Evolutionary conservation across 35 echinoderm and acorn worm species (phyloP).

Genomic region (Ptychodera flava): DNA sequence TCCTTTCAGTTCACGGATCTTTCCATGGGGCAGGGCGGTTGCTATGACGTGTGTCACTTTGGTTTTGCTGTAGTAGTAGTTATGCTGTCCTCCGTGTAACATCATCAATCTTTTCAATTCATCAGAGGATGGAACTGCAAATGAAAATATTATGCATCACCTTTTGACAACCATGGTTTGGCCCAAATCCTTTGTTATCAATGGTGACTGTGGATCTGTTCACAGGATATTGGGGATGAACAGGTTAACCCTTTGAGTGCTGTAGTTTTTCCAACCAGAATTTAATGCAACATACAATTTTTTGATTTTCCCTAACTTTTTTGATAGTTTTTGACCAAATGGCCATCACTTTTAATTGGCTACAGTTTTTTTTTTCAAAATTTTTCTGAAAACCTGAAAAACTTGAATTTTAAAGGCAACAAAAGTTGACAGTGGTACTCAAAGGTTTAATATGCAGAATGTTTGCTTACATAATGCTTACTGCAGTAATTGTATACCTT

Average conservation of each 20-base stretch:
- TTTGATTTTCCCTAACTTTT: not conserved
- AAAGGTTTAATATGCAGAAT: not conserved
- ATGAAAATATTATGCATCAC: not conserved
- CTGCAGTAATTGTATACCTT: not conserved
- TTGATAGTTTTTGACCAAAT: too few relatives aligned
- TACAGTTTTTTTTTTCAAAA: too few relatives aligned
- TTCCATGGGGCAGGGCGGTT: slow-evolving; percentile 76
- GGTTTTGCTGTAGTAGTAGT: slow-evolving; percentile 77
- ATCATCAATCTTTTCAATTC: slow-evolving; percentile 88
- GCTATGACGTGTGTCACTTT: slow-evolving; percentile 91
- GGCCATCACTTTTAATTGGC: too few relatives aligned
- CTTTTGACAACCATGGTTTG: too few relatives aligned
- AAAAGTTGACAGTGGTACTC: too few relatives aligned
- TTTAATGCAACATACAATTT: not conserved
- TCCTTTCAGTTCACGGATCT: slow-evolving; percentile 72
- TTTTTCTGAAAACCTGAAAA: too few relatives aligned
- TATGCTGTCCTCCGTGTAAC: slow-evolving; percentile 70
- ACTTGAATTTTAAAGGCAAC: too few relatives aligned
- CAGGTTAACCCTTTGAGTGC: too few relatives aligned
- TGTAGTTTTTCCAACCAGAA: too few relatives aligned
- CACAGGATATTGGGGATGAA: too few relatives aligned
- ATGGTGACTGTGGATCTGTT: too few relatives aligned
- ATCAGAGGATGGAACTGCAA: slow-evolving; percentile 76
- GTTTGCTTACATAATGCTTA: not conserved
- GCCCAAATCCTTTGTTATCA: too few relatives aligned